These are phyloP conservation scores for Psix sp. DNA, from an alignment of 1,140 invertebrate genomes.

Conservation along the genomic window DNA sequence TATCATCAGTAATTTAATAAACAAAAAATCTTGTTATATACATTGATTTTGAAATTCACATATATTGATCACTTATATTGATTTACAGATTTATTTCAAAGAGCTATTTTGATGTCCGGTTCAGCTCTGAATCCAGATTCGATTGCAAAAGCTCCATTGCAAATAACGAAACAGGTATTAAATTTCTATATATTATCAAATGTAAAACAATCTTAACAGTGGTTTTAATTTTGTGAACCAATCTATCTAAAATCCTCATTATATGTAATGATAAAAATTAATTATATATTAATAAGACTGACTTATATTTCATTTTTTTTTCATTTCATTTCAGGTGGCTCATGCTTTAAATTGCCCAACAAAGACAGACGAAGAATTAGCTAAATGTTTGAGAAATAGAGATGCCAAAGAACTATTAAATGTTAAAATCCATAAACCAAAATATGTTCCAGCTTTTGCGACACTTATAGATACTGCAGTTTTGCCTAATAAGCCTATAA, in stretches of 20 bases:
- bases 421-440: conserved; percentile 72
- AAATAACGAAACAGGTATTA: conserved; percentile 83
- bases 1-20: too few species aligned
- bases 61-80: background rate
- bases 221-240: too few species aligned
- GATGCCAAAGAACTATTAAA: conserved; percentile 66
- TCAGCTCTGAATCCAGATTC: conserved; percentile 94
- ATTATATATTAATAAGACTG: too few species aligned
- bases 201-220: too few species aligned
- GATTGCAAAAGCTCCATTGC: conserved; percentile 86
- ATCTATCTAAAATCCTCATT: too few species aligned
- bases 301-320: background rate
- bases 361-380: conserved; percentile 77
- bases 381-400: conserved; percentile 81
- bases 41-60: too few species aligned
- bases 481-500: conserved; percentile 86
- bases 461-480: conserved; percentile 90
- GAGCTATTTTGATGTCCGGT: conserved; percentile 95
- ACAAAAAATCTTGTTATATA: too few species aligned
- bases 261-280: too few species aligned
- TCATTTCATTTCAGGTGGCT: conserved; percentile 79
- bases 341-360: conserved; percentile 87
- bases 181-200: conserved; percentile 8
- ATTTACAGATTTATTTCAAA: conserved; percentile 81
- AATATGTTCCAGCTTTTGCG: conserved; percentile 78